Base-by-base conservation (phyloP, 2,888 invertebrate species). In the Timandra comae region DNA sequence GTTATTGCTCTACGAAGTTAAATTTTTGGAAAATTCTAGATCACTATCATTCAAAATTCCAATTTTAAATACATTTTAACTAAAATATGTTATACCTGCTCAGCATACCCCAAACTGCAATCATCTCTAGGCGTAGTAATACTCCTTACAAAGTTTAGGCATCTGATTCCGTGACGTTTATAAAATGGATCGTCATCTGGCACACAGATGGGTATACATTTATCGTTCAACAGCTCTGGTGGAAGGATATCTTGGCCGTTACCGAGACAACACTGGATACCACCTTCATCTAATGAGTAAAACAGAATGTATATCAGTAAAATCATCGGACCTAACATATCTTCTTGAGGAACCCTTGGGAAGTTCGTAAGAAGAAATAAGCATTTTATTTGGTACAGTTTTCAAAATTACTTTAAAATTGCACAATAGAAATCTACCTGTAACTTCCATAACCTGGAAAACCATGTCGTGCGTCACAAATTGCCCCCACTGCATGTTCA, bases 401-500 rank as follows among this genome's bases (percentile, higher is more conserved):
- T n/a, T n/a, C n/a, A n/a, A n/a, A n/a, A n/a, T n/a, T n/a, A n/a
- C n/a, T n/a, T n/a, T n/a, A n/a, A n/a, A n/a, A n/a, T n/a, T n/a
- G n/a, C n/a, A n/a, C n/a, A n/a, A n/a, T n/a, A 16, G 6, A 16
- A 5, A 38, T 42, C 69, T 61, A 87, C 87, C 82, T 27, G 84
- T 82, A 22, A 71, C 72, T 56, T 90, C 89, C 58, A 92, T 89
- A 0, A 91, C 88, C 42, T 91, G 84, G 29, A 82, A 88, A 1
- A 90, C 76, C 43, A 93, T 63, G 49, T 93, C 93, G 47, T 93
- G 91, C 0, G 91, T 88, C 9, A 93, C 58, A 53, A 92, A 91
- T 59, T 93, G 91, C 0, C 91, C 90, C 89, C 91, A 93, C 58
- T 91, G 90, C 88, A 91, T 90, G 35, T 91, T 78, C 50, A 91